phyloP scores from a whole-genome alignment of 2,888 invertebrate species.

The Lochmaea capreae region DNA sequence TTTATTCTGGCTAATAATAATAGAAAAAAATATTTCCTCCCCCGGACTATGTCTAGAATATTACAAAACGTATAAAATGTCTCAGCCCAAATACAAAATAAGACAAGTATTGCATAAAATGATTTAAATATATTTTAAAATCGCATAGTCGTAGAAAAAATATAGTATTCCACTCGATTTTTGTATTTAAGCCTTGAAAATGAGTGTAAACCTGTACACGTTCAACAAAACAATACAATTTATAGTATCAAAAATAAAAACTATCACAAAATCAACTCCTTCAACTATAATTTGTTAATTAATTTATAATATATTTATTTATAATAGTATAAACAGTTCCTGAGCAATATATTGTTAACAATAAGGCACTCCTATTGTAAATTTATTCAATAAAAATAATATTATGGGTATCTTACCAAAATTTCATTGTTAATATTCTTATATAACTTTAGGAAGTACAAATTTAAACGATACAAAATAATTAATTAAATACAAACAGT shows the following conservation, averaged over 20 bases:
- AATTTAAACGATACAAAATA: too few relatives aligned
- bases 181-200: background rate
- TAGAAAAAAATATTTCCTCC: conserved; percentile 7
- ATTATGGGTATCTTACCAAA: background rate
- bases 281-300: background rate
- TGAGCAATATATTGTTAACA: conserved; percentile 2
- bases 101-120: background rate
- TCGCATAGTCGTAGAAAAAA: too few relatives aligned
- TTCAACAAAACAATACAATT: background rate
- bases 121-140: too few relatives aligned
- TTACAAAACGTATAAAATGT: background rate
- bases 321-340: conserved; percentile 4
- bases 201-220: background rate
- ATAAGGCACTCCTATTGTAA: background rate
- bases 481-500: too few relatives aligned
- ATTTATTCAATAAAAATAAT: background rate
- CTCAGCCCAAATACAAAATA: background rate
- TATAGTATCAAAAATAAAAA: conserved; percentile 28
- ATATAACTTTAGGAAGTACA: too few relatives aligned
- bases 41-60: conserved; percentile 17
- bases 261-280: conserved; percentile 21
- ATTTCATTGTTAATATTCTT: too few relatives aligned
- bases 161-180: background rate
- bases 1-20: conserved; percentile 12
- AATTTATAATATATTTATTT: background rate